Conservation (phyloP, 2,888 invertebrate genomes). For the Volucella bombylans region DNA sequence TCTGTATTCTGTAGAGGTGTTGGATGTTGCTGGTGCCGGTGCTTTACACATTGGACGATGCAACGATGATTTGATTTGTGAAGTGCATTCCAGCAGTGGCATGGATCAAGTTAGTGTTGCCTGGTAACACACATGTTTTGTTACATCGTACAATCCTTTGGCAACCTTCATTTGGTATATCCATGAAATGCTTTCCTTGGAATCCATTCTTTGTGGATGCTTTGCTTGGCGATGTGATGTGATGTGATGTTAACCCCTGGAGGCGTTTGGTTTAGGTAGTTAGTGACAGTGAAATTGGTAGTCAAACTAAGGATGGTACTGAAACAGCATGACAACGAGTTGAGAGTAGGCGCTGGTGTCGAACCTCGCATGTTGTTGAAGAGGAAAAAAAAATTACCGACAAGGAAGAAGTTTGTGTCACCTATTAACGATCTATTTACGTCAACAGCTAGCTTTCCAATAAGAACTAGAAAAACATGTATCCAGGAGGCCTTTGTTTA, state of each 20-base stretch:
- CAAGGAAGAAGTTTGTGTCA: no score
- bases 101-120: neutral
- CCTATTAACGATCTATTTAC: no score
- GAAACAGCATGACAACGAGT: no score
- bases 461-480: no score
- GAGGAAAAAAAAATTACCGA: no score
- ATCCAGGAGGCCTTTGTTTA: no score
- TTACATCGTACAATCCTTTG: neutral
- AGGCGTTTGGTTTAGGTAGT: neutral
- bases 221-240: neutral
- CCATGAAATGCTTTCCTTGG: no score
- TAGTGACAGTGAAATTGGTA: conserved; percentile 21
- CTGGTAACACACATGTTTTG: neutral
- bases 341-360: no score
- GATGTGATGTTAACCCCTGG: conserved; percentile 16
- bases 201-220: neutral
- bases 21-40: neutral
- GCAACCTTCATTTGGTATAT: neutral
- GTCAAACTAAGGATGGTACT: neutral
- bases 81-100: conserved; percentile 1
- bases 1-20: conserved; percentile 12
- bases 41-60: conserved; percentile 38
- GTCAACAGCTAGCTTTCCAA: no score
- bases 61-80: conserved; percentile 55
- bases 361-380: no score